Conservation (phyloP, 2,888 invertebrate species). For the Cactoblastis cactorum region DNA sequence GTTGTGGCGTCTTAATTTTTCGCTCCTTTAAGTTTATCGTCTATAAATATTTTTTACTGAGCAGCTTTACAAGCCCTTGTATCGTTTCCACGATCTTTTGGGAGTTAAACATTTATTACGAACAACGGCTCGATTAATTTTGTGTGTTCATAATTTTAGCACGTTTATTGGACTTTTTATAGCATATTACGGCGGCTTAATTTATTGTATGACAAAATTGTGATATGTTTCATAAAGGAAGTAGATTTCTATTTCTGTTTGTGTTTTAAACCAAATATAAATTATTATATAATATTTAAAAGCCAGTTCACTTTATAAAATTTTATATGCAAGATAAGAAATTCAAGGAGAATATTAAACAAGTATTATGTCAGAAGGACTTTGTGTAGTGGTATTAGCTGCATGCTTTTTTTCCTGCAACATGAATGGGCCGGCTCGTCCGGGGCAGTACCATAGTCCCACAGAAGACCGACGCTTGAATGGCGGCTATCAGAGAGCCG, state of each 20-base stretch:
- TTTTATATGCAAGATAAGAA: too few species aligned
- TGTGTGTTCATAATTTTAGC: slow-evolving; percentile 15
- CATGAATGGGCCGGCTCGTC: too few species aligned
- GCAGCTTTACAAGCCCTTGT: slow-evolving; percentile 39
- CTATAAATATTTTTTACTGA: slow-evolving; percentile 68
- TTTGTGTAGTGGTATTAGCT: too few species aligned
- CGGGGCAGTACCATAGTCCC: too few species aligned
- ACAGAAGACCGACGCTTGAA: too few species aligned
- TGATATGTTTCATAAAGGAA: neutral
- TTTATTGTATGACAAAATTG: neutral
- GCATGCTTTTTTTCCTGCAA: too few species aligned
- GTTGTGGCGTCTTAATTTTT: neutral
- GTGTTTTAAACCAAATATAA: too few species aligned
- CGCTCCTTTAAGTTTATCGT: slow-evolving; percentile 42
- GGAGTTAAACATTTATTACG: slow-evolving; percentile 16
- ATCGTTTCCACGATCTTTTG: slow-evolving; percentile 21
- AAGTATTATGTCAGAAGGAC: too few species aligned
- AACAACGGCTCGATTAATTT: slow-evolving; percentile 23
- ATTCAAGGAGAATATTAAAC: too few species aligned
- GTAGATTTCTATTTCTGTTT: neutral
- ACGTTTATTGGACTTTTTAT: slow-evolving; percentile 9
- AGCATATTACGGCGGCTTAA: neutral
- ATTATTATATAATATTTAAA: too few species aligned
- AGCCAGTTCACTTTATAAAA: too few species aligned
- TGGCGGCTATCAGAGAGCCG: too few species aligned